Evolutionary conservation across 2,113 vertebrate genomes (phyloP), one percentile per base, ranked within the genome.

Genomic region (Lipophrys pholis): DNA sequence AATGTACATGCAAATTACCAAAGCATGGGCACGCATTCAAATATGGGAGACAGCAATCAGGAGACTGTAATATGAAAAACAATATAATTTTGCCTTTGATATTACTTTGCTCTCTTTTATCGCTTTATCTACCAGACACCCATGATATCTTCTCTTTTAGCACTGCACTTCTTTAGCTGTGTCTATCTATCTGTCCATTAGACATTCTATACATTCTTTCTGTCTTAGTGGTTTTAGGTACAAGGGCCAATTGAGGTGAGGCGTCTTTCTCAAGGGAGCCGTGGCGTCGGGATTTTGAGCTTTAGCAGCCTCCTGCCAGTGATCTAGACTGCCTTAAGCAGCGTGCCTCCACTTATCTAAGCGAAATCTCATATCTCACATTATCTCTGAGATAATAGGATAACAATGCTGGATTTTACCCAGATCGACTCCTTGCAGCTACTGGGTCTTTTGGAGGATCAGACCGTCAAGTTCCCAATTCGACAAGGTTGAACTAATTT

Each of bases 1-100:
- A 90, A 92, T 92, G 90, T 78, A 82, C 87, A 91, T 87, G 89
- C 87, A 91, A 87, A 91, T 91, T 79, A 89, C 73, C 81, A 85
- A 81, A 86, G 89, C 83, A 88, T 78, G 86, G 87, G 90, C 86
- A 73, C 7, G 61, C 87, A 90, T 91, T 91, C 90, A 91, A 88
- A 91, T 87, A 71, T n/a, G 80, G 64, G 68, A 89, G 87, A 86
- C 84, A 55, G 86, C 83, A 85, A 89, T 91, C 89, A 91, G 84
- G 53, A 89, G 89, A 84, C 72, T 48, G 80, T 80, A 76, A 87
- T 83, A 78, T 83, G 84, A 89, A 89, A 90, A 90, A 87, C 87
- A 85, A 85, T 90, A 82, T 81, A 5, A 77, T 76, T 88, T 81
- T 68, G 67, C 65, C 76, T 90, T 87, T 88, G 78, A 81, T 82